Evolutionary conservation across 2,888 invertebrate genomes (phyloP).

Genomic region (Achlya flavicornis): DNA sequence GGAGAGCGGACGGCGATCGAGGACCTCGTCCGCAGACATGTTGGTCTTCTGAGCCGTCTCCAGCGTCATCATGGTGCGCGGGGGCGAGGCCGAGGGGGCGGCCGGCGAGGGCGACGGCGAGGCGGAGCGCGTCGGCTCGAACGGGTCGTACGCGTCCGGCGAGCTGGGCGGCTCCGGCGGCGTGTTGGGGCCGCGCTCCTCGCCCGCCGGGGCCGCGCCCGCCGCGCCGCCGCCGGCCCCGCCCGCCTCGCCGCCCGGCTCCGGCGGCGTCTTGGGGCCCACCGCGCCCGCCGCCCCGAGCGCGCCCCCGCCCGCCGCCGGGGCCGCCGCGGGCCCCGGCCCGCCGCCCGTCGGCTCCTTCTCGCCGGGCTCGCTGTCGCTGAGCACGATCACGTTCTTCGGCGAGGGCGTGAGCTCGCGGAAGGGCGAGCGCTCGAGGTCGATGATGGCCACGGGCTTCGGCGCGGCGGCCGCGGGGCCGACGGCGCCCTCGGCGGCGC

Average conservation of each 20-base stretch:
- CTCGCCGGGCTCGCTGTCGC: slow-evolving; percentile 89
- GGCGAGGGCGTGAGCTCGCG: slow-evolving; percentile 92
- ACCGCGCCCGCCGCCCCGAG: slow-evolving; percentile 29
- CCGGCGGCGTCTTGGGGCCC: slow-evolving; percentile 49
- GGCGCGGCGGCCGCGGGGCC: slow-evolving; percentile 30
- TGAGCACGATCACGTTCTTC: slow-evolving; percentile 91
- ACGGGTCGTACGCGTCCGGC: slow-evolving; percentile 95
- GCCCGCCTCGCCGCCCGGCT: slow-evolving; percentile 84
- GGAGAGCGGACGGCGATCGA: slow-evolving; percentile 77
- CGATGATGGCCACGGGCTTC: slow-evolving; percentile 93
- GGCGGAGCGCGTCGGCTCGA: slow-evolving; percentile 94
- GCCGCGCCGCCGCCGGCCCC: slow-evolving; percentile 85
- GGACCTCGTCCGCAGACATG: slow-evolving; percentile 75
- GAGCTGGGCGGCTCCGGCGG: slow-evolving; percentile 84
- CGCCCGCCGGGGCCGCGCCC: slow-evolving; percentile 79
- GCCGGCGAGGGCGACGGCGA: slow-evolving; percentile 77
- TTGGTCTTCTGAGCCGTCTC: slow-evolving; percentile 79
- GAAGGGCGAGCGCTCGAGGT: slow-evolving; percentile 93
- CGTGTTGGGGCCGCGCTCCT: slow-evolving; percentile 88
- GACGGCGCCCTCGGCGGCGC: slow-evolving; percentile 71
- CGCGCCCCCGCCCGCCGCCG: slow-evolving; percentile 27
- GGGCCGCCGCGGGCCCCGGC: slow-evolving; percentile 26
- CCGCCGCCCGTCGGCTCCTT: slow-evolving; percentile 57
- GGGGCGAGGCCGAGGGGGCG: slow-evolving; percentile 36
- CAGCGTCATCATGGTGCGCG: slow-evolving; percentile 64